Base-by-base conservation (phyloP, 1,140 invertebrate genomes). In the Caenorhabditis briggsae region DNA sequence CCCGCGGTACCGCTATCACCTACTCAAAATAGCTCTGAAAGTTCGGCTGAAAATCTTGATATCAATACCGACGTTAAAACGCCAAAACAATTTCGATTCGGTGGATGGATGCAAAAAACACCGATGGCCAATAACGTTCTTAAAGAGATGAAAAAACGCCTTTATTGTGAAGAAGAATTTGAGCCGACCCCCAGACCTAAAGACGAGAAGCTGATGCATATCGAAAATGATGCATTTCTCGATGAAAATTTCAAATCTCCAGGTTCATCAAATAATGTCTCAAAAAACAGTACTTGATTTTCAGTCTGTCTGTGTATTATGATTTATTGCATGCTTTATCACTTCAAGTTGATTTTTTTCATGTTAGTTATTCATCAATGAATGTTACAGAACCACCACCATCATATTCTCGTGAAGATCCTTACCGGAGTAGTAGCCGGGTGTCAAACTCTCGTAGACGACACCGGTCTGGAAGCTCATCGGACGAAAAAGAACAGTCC, bases 331-430 rank as follows among this genome's bases (percentile, higher is more conserved):
- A 33, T 33, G 33, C 33, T 33, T 33, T 33, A 1, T 33, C 33
- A 53, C 11, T 53, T 18, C 5, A 12, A 53, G 50, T 53, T 53
- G 1, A n/a, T 58, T 20, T n/a, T n/a, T 20, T 58, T n/a, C 16
- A 58, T 58, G 16, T 58, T 58, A 14, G n/a, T 20, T 20, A 20
- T 5, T 20, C n/a, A 58, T 18, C 56, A 18, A 1, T 58, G 16
- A 58, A 20, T 18, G 14, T 78, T 78, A 53, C 70, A 78, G 70
- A 78, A 50, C 70, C 70, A 16, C 70, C 70, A 11, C 70, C 70
- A 25, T 78, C 70, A 12, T 78, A 78, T 50, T 78, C 70, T 14
- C 70, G 70, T 11, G 20, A 23, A 6, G 70, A 78, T 78, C 70
- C 70, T 23, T 23, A 50, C 23, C 33, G 70, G 11, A 78, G 70